Conservation (phyloP, 2,113 vertebrate genomes). For the Lepus timidus region DNA sequence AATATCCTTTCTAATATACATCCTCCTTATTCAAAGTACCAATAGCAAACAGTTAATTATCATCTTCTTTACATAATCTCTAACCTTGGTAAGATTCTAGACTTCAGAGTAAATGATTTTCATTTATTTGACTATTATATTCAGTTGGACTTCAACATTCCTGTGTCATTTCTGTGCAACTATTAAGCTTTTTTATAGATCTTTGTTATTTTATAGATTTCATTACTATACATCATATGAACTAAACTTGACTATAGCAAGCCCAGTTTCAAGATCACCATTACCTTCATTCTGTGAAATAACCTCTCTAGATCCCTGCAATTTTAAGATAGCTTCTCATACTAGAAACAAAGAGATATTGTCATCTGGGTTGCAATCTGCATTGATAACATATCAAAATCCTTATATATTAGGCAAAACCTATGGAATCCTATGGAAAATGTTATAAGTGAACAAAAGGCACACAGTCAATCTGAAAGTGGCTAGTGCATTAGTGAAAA, state of each 20-base stretch:
- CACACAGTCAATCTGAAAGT: not conserved
- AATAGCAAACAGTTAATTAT: not conserved
- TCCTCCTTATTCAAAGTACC: not conserved
- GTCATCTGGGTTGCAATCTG: not conserved
- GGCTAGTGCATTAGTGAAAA: not conserved
- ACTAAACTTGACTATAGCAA: not conserved
- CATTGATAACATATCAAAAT: not conserved
- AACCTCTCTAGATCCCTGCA: not conserved
- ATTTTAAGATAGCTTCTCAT: not conserved
- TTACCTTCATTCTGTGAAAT: not conserved
- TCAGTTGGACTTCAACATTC: not conserved
- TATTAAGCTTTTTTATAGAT: not conserved
- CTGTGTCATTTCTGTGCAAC: not conserved
- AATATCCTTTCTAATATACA: not conserved
- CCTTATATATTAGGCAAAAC: not conserved
- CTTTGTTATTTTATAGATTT: not conserved
- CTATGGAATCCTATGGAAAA: not conserved
- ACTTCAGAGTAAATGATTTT: conserved; percentile 7
- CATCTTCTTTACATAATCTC: not conserved
- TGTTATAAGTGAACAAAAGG: not conserved
- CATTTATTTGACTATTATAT: not conserved
- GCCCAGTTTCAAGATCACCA: not conserved
- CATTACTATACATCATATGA: not conserved
- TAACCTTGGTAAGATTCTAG: not conserved
- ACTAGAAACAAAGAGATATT: not conserved